Base-by-base conservation (phyloP, 2,888 invertebrate species). In the Melipona bicolor region DNA sequence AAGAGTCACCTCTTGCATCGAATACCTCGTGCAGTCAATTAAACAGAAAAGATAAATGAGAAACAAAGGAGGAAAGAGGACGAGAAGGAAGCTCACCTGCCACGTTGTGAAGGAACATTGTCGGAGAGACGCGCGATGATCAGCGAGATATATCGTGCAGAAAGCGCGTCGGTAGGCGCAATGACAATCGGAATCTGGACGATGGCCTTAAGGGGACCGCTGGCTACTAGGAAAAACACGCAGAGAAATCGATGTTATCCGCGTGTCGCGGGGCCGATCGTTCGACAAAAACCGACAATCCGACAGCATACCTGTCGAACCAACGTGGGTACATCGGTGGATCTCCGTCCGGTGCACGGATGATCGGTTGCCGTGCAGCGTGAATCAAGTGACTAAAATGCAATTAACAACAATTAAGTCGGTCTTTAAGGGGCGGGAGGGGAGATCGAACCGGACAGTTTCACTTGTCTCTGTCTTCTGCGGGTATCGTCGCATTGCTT, bases 331-430 rank as follows among this genome's bases (percentile, higher is more conserved):
- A 82, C 79, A 79, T 78, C 52, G 77, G 24, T 61, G 68, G 75
- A 83, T 79, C 77, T 69, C 9, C 43, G 36, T 59, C 77, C 70
- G 50, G 17, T 74, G 52, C 72, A 70, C 71, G 52, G 62, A 79
- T 76, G 74, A 77, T 71, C 67, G 74, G 32, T 52, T 36, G 24
- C 4, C 52, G 32, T 73, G 64, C 72, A 59, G 9, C 56, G 56
- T 17, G 79, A 69, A 67, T 80, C 87, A 85, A 91, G 91, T 92
- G 91, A 90, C 89, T 90, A 89, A 92, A 92, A 91, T 91, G 91
- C 90, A 91, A 91, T 92, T 91, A 92, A 87, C 77, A 83, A 87
- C 88, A 91, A 91, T 91, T 91, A 91, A 88, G 84, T 65, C 62
- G 86, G 81, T 82, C n/a, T 85, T 88, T 90, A 78, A 64, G 77